A percentile compares a stretch with the other conserved stretches of the same genome.
Conservation (phyloP, 2,797 vertebrate genomes). For the Rhynchotus rufescens region DNA sequence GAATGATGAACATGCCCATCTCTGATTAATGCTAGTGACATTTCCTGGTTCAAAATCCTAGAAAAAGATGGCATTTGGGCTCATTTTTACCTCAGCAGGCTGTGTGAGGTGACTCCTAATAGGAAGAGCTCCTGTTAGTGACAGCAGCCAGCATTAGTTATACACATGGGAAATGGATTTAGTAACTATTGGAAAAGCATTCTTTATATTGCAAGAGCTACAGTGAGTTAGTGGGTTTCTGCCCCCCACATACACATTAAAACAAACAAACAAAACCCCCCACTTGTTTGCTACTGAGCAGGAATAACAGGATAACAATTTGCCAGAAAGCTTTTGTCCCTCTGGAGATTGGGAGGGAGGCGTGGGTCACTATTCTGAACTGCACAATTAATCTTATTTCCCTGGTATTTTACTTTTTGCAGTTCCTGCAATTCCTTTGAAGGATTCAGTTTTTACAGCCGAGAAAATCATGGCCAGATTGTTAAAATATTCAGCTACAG, state of each 20-base stretch:
- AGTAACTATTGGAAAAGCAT: background rate
- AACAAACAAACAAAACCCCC: background rate
- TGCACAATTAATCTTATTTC: slow-evolving; percentile 63
- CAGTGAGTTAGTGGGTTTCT: background rate
- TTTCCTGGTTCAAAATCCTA: background rate
- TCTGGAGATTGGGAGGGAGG: background rate
- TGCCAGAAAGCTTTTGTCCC: slow-evolving; percentile 1
- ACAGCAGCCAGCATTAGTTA: background rate
- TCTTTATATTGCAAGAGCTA: background rate
- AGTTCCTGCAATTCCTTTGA: slow-evolving; percentile 73
- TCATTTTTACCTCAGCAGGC: background rate
- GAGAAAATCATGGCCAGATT: slow-evolving; percentile 75
- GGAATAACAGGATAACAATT: background rate
- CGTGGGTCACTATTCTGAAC: slow-evolving; percentile 45
- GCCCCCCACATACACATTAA: background rate
- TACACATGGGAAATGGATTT: background rate
- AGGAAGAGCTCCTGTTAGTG: background rate
- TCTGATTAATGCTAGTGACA: slow-evolving; percentile 1
- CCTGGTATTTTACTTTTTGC: slow-evolving; percentile 60
- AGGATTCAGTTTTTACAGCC: slow-evolving; percentile 42
- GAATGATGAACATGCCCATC: background rate
- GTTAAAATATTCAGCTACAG: slow-evolving; percentile 80
- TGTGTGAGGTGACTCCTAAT: background rate
- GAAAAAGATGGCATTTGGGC: background rate
- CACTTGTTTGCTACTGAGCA: slow-evolving; percentile 1